Evolutionary conservation across 2,113 vertebrate genomes (phyloP), one percentile per base, ranked within the genome.

Genomic region (Oncorhynchus tshawytscha): DNA sequence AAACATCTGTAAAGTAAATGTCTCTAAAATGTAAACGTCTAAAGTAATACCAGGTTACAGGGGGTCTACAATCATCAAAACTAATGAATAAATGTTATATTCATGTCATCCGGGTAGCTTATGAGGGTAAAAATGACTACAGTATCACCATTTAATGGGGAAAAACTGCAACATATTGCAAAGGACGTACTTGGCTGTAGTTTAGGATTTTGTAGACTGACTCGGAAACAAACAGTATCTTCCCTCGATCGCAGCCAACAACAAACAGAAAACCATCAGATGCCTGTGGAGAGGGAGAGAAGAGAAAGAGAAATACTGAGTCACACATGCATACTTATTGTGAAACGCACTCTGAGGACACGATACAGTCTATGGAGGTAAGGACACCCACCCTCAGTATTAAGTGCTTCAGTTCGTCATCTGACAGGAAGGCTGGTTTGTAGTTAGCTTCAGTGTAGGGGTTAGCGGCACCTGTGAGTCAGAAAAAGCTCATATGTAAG

Each of bases 201-300:
- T 99, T 99, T 85, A 99, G 97, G 80, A 99, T 99, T 92, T 99
- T 99, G 94, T 97, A 98, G 80, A 99, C 97, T 0, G 97, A 99
- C 92, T 99, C 97, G 9, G 98, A 99, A 81, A 99, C 97, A 73
- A 99, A 99, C 59, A 99, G 94, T 78, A 99, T 99, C 89, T 99
- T 99, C 74, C 98, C 98, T 80, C 98, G 95, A 90, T 99, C 98
- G 80, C 98, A 99, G 73, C 98, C 98, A 27, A 99, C 98, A 85
- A 99, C 98, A 84, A 99, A 99, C 80, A 99, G 96, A 92, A 99
- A 99, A 74, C 98, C 98, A 82, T 99, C 97, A 79, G 98, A 96
- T 86, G 97, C 97, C 98, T 99, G 25, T 67, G 22, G 65, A 67
- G 24, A 22, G 59, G 39, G 39, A 24, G 18, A 62, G 59, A 62